Evolutionary conservation across 2,113 vertebrate genomes (phyloP).

Genomic region (rat (Rattus norvegicus)): DNA sequence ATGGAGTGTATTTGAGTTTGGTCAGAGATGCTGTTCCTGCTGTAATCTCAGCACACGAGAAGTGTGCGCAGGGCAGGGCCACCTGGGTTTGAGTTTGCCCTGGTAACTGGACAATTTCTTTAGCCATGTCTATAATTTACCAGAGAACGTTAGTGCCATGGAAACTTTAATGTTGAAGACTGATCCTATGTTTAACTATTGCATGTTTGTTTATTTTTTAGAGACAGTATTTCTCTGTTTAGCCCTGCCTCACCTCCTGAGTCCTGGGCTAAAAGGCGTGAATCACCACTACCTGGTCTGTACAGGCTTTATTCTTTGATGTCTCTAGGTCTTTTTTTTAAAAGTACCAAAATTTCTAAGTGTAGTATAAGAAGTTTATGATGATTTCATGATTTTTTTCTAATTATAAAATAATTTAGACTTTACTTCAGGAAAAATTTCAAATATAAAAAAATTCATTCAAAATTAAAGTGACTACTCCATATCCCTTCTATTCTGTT

Average conservation of each 20-base stretch:
- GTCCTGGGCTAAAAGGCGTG: no score
- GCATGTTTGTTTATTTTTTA: no score
- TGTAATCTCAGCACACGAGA: not conserved
- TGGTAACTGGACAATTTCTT: not conserved
- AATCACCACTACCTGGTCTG: not conserved
- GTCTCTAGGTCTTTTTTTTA: not conserved
- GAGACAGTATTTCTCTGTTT: no score
- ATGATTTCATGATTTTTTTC: slow-evolving; percentile 35
- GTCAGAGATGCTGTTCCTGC: not conserved
- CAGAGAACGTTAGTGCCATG: not conserved
- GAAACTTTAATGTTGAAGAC: slow-evolving; percentile 38
- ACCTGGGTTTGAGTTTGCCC: not conserved
- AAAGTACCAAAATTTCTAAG: not conserved
- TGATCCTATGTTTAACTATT: not conserved
- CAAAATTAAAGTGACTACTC: not conserved
- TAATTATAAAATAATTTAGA: slow-evolving; percentile 20
- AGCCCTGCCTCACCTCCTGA: no score
- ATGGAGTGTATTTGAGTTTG: not conserved
- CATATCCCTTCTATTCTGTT: slow-evolving; percentile 5
- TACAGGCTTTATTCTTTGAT: slow-evolving; percentile 5
- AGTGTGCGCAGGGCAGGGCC: no score
- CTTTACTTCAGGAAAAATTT: slow-evolving; percentile 46
- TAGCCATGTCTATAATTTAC: not conserved
- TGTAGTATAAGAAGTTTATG: not conserved
- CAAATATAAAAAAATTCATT: slow-evolving; percentile 12